These are phyloP conservation scores for Gymnocheta viridis DNA, from an alignment of 2,888 invertebrate genomes.

Conservation along the genomic window DNA sequence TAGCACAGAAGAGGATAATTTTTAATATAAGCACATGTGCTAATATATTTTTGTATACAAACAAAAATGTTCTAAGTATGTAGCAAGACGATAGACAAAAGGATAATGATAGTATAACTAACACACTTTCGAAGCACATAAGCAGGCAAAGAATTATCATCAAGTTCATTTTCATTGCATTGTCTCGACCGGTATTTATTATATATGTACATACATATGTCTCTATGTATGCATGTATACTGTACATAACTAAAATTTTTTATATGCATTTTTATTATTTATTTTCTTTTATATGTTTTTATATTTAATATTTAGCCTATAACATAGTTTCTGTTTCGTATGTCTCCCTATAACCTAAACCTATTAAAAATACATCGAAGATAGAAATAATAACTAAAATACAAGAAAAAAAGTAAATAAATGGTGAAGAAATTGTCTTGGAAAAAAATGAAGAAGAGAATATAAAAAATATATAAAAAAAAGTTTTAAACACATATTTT, in stretches of 20 bases:
- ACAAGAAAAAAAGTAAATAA: conserved; percentile 58
- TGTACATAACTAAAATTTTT: background rate
- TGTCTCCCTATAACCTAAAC: conserved; percentile 68
- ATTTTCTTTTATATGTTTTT: background rate
- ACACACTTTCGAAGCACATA: conserved; percentile 51
- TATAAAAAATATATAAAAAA: conserved; percentile 69
- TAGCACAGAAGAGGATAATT: too few species aligned
- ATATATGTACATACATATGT: conserved; percentile 5
- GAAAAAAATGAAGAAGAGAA: conserved; percentile 23
- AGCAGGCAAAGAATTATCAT: conserved; percentile 62
- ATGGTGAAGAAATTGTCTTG: conserved; percentile 60
- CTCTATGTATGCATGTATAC: conserved; percentile 7
- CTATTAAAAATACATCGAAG: conserved; percentile 66
- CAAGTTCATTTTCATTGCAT: conserved; percentile 72
- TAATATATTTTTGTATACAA: too few species aligned
- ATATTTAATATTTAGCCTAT: conserved; percentile 22
- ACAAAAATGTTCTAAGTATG: background rate
- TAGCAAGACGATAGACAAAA: conserved; percentile 15
- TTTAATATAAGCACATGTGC: too few species aligned
- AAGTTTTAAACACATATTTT: conserved; percentile 69
- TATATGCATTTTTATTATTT: conserved; percentile 8
- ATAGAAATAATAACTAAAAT: conserved; percentile 61
- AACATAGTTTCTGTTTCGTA: conserved; percentile 54
- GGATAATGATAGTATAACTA: conserved; percentile 40
- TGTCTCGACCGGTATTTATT: conserved; percentile 67